Percentiles rank a stretch among this genome's conserved stretches.
phyloP scores from a whole-genome alignment of 2,888 invertebrate genomes.

The Dryobota labecula region DNA sequence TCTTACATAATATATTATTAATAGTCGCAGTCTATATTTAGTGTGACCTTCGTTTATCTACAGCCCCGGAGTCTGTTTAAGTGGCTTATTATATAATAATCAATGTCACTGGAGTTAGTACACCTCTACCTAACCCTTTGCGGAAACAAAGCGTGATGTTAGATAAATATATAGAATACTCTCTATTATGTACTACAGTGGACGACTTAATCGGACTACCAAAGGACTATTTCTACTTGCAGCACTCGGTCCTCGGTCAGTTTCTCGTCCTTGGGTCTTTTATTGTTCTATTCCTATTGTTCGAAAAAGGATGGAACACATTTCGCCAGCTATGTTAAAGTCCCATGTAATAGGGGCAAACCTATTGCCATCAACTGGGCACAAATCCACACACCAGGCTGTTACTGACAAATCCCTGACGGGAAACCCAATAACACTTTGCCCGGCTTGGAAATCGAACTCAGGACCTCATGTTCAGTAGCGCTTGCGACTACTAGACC shows the following conservation, averaged over 20 bases:
- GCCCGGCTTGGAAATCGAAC: not conserved
- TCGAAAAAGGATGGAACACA: too few species aligned
- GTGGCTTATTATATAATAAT: slow-evolving; percentile 8
- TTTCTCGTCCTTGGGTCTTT: too few species aligned
- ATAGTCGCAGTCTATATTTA: not conserved
- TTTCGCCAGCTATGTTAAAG: not conserved
- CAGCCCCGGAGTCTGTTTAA: not conserved
- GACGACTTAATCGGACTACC: too few species aligned
- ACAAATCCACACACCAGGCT: not conserved
- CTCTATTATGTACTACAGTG: too few species aligned
- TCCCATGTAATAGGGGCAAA: not conserved
- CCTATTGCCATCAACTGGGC: not conserved
- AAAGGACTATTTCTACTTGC: too few species aligned
- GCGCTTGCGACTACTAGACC: not conserved
- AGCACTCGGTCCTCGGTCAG: too few species aligned
- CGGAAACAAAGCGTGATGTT: too few species aligned
- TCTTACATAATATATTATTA: slow-evolving; percentile 8
- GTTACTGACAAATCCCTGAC: not conserved
- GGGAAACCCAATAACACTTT: not conserved
- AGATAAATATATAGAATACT: too few species aligned
- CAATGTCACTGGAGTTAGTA: slow-evolving; percentile 1
- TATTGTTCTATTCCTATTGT: too few species aligned
- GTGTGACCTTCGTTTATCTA: not conserved
- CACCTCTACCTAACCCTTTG: too few species aligned
- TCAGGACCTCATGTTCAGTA: not conserved